Evolutionary conservation across 2,888 invertebrate species (phyloP).

Genomic region (Brenthis daphne): DNA sequence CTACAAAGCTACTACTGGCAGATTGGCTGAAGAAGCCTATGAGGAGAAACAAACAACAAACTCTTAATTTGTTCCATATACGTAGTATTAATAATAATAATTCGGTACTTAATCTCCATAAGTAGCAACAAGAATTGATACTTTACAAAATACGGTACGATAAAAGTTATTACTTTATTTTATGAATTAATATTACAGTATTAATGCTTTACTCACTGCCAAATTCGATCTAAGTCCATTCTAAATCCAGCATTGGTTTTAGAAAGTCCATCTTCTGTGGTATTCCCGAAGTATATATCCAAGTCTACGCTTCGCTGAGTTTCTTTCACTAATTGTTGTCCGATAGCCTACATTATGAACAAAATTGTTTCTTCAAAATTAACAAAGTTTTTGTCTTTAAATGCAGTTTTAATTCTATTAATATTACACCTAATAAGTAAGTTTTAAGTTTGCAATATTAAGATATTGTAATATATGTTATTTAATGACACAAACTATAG

Average conservation of each 20-base stretch:
- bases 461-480: too few relatives aligned
- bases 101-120: too few relatives aligned
- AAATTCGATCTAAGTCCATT: constrained; percentile 73
- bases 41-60: too few relatives aligned
- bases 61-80: too few relatives aligned
- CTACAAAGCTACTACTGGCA: too few relatives aligned
- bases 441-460: neutral
- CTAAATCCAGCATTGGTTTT: constrained; percentile 72
- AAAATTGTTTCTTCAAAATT: too few relatives aligned
- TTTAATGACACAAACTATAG: too few relatives aligned
- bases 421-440: neutral
- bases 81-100: too few relatives aligned
- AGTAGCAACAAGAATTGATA: too few relatives aligned
- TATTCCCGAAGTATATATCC: constrained; percentile 74
- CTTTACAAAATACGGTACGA: too few relatives aligned
- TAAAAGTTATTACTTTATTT: too few relatives aligned
- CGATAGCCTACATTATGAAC: constrained; percentile 57
- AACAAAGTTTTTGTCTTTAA: neutral
- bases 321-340: constrained; percentile 64
- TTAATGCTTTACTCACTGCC: constrained; percentile 65
- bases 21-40: too few relatives aligned
- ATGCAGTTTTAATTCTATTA: constrained; percentile 1
- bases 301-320: constrained; percentile 69
- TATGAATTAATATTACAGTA: neutral
- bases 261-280: constrained; percentile 54